Base-by-base conservation (phyloP, 2,888 invertebrate genomes). In the Zelleria hepariella region DNA sequence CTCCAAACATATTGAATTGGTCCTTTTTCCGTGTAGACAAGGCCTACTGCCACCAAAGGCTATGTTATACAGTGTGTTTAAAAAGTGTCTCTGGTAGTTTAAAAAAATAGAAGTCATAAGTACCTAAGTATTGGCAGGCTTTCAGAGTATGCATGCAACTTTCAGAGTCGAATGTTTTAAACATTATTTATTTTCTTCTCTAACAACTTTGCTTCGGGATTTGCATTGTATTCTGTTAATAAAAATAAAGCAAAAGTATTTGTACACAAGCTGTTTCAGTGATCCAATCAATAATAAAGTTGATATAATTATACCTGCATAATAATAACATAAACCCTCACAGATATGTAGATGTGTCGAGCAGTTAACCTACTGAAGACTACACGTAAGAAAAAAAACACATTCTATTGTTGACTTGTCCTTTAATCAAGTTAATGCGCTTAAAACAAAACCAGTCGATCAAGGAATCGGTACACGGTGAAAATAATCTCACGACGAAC, bases 371-470 rank as follows among this genome's bases (percentile, higher is more conserved):
- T 10, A 2, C 10, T 49, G 2, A 10, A 7, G 48, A n/a, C 20
- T 18, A 49, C 10, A 49, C n/a, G 6, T n/a, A 18, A 7, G 1
- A 49, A 49, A 1, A 7, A 49, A 51, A 21, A 59, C 49, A 52
- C 51, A 8, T 42, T 53, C 24, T 24, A 60, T 52, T 54, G 24
- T 51, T 60, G 53, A 74, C 68, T 75, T 77, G 82, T 84, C 82
- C 84, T 86, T 86, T 86, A 86, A 82, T 87, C 71, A 79, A 75
- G 78, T 78, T 73, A 76, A 80, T 80, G 81, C 80, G 75, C 82
- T n/a, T n/a, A n/a, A 86, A 88, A 86, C 82, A 82, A 85, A 86
- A 73, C 83, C 82, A 74, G 81, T 78, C 73, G n/a, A 56, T 24
- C 74, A 77, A 72, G 73, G 32, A 42, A 69, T 66, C 55, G 72